A percentile compares a stretch with the other conserved stretches of the same genome.
Conservation (phyloP, 2,888 invertebrate genomes). For the Bellardia bayeri region DNA sequence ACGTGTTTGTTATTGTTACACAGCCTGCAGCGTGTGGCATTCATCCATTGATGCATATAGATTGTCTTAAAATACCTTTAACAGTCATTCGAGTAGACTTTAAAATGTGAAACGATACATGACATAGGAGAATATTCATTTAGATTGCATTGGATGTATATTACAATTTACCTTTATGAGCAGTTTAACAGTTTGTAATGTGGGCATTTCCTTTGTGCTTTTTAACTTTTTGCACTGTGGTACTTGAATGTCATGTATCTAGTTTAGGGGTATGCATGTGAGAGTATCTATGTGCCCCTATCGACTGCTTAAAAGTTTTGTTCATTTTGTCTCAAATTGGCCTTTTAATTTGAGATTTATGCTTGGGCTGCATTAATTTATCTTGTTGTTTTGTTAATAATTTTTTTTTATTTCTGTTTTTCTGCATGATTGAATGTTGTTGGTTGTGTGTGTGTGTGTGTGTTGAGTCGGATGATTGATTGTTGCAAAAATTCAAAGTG, state of each 20-base stretch:
- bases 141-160: conserved; percentile 34
- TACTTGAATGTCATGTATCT: conserved; percentile 48
- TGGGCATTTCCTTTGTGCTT: conserved; percentile 60
- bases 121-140: not conserved
- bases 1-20: not conserved
- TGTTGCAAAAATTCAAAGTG: conserved; percentile 64
- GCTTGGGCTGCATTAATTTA: conserved; percentile 62
- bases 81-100: conserved; percentile 4
- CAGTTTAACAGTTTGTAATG: conserved; percentile 39
- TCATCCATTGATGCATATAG: conserved; percentile 59
- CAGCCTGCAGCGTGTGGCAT: conserved; percentile 39
- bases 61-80: conserved; percentile 53
- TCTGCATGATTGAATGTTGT: conserved; percentile 64
- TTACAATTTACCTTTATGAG: conserved; percentile 26
- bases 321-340: conserved; percentile 60
- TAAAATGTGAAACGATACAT: conserved; percentile 15
- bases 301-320: conserved; percentile 44
- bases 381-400: conserved; percentile 44
- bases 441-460: not conserved
- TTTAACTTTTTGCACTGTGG: not conserved
- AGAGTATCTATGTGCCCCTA: not conserved
- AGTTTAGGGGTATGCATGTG: conserved; percentile 16
- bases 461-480: conserved; percentile 68
- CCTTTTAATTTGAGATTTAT: conserved; percentile 71
- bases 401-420: conserved; percentile 47